Conservation (phyloP, 1,140 invertebrate species). For the Drosophila kepulauana region DNA sequence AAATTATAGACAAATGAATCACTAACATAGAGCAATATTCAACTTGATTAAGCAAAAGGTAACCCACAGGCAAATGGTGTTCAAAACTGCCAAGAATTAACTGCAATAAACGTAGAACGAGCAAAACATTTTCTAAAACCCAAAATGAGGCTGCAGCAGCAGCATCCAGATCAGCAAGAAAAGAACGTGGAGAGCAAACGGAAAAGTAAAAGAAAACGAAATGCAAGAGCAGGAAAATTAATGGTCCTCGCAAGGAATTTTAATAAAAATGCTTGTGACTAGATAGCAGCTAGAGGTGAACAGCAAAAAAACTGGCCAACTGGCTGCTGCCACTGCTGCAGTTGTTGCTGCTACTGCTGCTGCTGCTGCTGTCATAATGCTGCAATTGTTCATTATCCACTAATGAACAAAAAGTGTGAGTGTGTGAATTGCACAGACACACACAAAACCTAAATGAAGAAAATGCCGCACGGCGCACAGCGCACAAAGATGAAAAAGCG, state of each 20-base stretch:
- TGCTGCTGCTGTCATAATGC: conserved; percentile 77
- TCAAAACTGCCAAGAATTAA: conserved; percentile 50
- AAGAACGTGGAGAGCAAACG: conserved; percentile 31
- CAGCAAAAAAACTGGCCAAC: conserved; percentile 72
- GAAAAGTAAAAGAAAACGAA: conserved; percentile 9
- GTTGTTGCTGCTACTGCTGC: conserved; percentile 32
- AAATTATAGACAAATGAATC: conserved; percentile 14
- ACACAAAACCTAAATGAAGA: conserved; percentile 55
- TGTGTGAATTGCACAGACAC: conserved; percentile 44
- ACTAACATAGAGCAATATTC: background rate
- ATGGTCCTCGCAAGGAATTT: conserved; percentile 79
- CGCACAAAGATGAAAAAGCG: conserved; percentile 74
- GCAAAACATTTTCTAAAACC: conserved; percentile 54
- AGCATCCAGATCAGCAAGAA: conserved; percentile 23
- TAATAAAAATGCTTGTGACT: conserved; percentile 82
- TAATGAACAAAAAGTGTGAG: conserved; percentile 81
- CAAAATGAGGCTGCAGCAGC: conserved; percentile 33
- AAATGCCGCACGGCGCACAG: conserved; percentile 71
- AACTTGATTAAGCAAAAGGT: conserved; percentile 14
- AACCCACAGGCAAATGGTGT: conserved; percentile 5
- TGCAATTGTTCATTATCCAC: conserved; percentile 84
- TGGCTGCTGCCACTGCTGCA: conserved; percentile 51
- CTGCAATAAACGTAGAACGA: conserved; percentile 54
- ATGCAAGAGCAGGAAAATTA: conserved; percentile 73
- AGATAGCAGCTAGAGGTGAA: conserved; percentile 70